These are phyloP conservation scores for Aethes cnicana DNA, from an alignment of 2,888 invertebrate species.

Conservation along the genomic window DNA sequence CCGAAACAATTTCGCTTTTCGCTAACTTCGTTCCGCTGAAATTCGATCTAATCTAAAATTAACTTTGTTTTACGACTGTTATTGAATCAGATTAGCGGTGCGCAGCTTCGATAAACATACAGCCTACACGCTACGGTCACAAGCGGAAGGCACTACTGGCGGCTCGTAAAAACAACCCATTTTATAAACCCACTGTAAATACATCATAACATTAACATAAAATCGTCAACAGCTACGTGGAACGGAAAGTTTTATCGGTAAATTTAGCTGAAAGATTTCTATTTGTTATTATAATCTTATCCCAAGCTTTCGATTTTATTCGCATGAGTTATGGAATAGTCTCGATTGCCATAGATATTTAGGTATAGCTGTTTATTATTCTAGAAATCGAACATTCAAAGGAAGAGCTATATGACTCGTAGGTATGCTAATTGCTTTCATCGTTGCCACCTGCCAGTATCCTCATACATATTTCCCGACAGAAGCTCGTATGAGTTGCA, in stretches of 20 bases:
- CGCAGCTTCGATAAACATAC: conserved; percentile 17
- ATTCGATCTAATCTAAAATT: conserved; percentile 16
- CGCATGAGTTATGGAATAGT: neutral
- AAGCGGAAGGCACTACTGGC: conserved; percentile 12
- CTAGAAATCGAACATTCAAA: no score
- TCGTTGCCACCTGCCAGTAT: no score
- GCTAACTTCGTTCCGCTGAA: conserved; percentile 7
- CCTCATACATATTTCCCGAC: no score
- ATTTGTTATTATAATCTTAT: no score
- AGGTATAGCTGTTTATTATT: no score
- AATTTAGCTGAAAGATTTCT: no score
- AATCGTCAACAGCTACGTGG: neutral
- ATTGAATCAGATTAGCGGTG: conserved; percentile 13
- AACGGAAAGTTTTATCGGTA: neutral
- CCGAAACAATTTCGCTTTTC: neutral
- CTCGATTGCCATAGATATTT: no score
- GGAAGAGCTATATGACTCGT: no score
- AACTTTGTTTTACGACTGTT: conserved; percentile 18
- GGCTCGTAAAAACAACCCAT: conserved; percentile 9
- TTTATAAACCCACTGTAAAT: conserved; percentile 12
- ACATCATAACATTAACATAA: conserved; percentile 3
- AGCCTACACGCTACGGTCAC: conserved; percentile 15
- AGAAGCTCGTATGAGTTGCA: no score
- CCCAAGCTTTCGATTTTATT: no score
- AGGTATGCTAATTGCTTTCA: no score